Base-by-base conservation (phyloP, 1,140 invertebrate genomes). In the Drosophila kepulauana region DNA sequence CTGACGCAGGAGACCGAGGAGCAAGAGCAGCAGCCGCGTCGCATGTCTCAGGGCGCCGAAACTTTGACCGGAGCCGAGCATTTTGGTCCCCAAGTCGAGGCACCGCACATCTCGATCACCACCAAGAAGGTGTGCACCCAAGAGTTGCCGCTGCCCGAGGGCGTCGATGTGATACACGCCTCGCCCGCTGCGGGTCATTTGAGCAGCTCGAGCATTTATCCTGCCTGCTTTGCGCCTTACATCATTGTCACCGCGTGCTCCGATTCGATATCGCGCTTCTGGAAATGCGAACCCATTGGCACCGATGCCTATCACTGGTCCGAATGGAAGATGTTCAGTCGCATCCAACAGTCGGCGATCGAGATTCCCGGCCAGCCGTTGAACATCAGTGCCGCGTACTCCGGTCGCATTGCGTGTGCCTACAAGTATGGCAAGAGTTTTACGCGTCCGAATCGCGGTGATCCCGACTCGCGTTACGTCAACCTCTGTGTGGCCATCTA, bases 161-260 rank as follows among this genome's bases (percentile, higher is more conserved):
- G 97, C 33, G 98, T 99, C 10, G 97, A 98, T 92, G 96, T 99
- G 3, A 95, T 98, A 61, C 97, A 98, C 93, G 98, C 98, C 1
- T 95, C 97, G 0, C 97, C 98, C 4, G 97, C 98, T 1, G 98
- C 98, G 3, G 98, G 99, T 1, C 98, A 99, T 93, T 93, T 99
- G 20, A 98, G 98, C 91, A 99, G 98, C n/a, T 98, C 98, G 1
- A 99, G 98, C 38, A 99, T 99, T 85, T 99, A 99, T 93, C 98
- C 99, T 15, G 98, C 98, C 46, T 99, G 98, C 93, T 96, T 98
- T 92, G 98, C 99, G 0, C 98, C 99, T 0, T 99, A 99, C 89
- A 97, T 98, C 52, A 94, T 99, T 52, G 96, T 98, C 0, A 99
- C 98, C 1, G 98, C 98, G 13, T 99, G 97, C 84, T 97, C 97